Conservation (phyloP, 1,140 invertebrate species). For the Brachionus manjavacas region DNA sequence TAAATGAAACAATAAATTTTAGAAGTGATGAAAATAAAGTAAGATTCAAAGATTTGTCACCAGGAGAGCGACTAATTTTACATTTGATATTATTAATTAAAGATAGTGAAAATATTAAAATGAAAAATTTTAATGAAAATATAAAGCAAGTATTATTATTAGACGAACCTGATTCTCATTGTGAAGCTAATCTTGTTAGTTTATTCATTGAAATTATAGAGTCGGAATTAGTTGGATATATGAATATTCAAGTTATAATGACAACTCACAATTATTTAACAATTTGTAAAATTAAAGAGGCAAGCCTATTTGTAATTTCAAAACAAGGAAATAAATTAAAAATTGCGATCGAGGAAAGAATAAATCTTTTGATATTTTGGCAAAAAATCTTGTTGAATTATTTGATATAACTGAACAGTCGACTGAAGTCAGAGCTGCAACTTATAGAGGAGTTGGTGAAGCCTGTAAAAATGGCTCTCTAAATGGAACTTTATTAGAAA, state of each 20-base stretch:
- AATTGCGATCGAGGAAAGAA: background rate
- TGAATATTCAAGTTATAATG: background rate
- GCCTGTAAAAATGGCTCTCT: background rate
- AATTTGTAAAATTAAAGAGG: background rate
- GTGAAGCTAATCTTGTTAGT: background rate
- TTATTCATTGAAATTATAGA: background rate
- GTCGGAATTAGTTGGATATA: background rate
- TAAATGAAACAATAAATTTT: background rate
- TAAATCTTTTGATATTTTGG: background rate
- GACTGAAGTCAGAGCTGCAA: background rate
- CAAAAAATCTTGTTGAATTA: background rate
- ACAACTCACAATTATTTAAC: slow-evolving; percentile 1
- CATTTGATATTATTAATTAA: slow-evolving; percentile 18
- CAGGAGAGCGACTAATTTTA: background rate
- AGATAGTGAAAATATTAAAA: background rate
- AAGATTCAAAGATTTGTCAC: background rate
- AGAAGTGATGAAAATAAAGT: background rate
- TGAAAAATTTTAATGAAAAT: background rate
- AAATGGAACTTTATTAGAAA: background rate
- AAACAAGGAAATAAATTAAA: background rate
- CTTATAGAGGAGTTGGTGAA: background rate
- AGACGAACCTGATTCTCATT: background rate
- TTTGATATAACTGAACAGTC: background rate
- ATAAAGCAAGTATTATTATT: background rate
- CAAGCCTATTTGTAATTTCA: background rate